Evolutionary conservation across 2,888 invertebrate genomes (phyloP), one percentile per base, ranked within the genome.

Genomic region (Rutpela maculata): DNA sequence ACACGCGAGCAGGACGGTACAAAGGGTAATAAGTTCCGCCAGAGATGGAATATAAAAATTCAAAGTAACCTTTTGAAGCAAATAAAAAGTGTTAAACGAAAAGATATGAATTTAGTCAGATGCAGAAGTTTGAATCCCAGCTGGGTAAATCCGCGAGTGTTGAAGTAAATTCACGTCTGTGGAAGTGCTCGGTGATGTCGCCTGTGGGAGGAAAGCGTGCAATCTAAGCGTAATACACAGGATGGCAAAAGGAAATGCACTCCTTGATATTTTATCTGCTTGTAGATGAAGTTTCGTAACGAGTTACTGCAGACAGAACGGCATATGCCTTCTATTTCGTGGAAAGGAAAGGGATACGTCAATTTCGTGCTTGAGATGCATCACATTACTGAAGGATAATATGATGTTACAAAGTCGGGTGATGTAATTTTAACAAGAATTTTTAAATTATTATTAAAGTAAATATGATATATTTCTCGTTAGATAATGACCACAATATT

Each of bases 171-270:
- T 75, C 38, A 78, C 77, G 80, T 75, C 75, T 73, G 70, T 76
- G 71, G 56, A 74, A 75, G 72, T 72, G 75, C 76, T 74, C 63
- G 63, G 71, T 77, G 79, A 81, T 81, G 80, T 80, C 75, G 80
- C 79, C 80, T 78, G 74, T 78, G 80, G 80, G 77, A 79, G 71
- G 55, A 56, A 73, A 60, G 68, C 70, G 38, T 74, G 78, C 50
- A 79, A 81, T 78, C 68, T 74, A 62, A 50, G 59, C 56, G 57
- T 74, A 77, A 75, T 78, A 75, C 75, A 73, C 71, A 56, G 63
- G 59, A 73, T 65, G 56, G 63, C 56, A 62, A 57, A 69, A 31
- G 69, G 60, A 75, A 55, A 62, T 63, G 72, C 63, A 63, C 55
- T 55, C 55, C 43, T 43, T 50, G 72, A 72, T 63, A 72, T 63